Evolutionary conservation across 2,113 vertebrate species (phyloP).

Genomic region (Tapirus terrestris): DNA sequence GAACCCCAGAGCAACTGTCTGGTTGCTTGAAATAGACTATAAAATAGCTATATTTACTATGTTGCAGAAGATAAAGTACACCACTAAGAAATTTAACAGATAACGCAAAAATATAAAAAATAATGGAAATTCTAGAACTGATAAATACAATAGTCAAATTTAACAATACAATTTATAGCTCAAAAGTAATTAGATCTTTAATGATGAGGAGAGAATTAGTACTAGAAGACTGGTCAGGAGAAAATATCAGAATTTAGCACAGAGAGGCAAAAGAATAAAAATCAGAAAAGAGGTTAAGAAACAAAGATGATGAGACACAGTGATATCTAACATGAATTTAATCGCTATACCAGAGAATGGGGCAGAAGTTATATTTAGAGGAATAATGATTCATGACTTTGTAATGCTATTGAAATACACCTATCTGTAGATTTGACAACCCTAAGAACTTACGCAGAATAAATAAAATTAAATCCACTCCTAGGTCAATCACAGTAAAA

Average conservation of each 20-base stretch:
- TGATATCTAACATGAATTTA: not conserved
- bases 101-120: not conserved
- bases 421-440: not conserved
- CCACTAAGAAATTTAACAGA: not conserved
- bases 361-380: not conserved
- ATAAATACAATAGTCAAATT: not conserved
- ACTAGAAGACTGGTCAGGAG: not conserved
- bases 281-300: not conserved
- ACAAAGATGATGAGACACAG: not conserved
- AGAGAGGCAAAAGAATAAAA: not conserved
- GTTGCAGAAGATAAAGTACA: not conserved
- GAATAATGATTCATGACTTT: not conserved
- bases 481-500: not conserved
- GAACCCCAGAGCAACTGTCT: not conserved
- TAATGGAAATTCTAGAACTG: not conserved
- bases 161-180: not conserved
- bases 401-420: not conserved
- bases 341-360: not conserved
- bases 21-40: not conserved
- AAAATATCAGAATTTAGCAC: not conserved
- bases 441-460: not conserved
- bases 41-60: not conserved
- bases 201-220: not conserved
- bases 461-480: not conserved
- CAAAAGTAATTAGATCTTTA: not conserved